Conservation (phyloP, 2,113 vertebrate species). For the Candoia aspera region DNA sequence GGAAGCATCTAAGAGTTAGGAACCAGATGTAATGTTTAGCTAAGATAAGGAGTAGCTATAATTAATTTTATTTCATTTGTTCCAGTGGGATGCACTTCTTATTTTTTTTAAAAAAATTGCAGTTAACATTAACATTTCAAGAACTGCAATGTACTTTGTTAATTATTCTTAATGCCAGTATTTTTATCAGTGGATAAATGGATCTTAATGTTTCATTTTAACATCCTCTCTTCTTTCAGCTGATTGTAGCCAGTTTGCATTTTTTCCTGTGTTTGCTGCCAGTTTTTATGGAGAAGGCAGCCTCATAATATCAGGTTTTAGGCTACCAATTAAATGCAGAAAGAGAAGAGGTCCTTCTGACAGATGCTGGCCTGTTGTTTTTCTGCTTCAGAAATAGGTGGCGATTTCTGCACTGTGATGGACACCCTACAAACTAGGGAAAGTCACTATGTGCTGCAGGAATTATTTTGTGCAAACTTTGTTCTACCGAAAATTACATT, state of each 20-base stretch:
- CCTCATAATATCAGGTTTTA: conserved; percentile 46
- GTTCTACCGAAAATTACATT: conserved; percentile 49
- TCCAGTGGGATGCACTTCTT: background rate
- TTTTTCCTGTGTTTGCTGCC: conserved; percentile 46
- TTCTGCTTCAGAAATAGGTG: conserved; percentile 67
- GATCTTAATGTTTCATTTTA: conserved; percentile 41
- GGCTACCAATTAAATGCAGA: conserved; percentile 60
- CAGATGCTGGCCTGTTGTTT: conserved; percentile 56
- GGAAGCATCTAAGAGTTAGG: background rate
- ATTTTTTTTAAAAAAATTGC: background rate
- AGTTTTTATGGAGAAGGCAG: conserved; percentile 48
- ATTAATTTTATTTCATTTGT: background rate
- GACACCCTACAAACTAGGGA: conserved; percentile 71
- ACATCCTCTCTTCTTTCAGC: conserved; percentile 44
- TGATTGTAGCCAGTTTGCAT: conserved; percentile 47
- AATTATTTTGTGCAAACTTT: conserved; percentile 64
- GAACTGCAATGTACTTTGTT: background rate
- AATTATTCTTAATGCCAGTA: background rate
- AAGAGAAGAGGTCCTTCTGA: conserved; percentile 60
- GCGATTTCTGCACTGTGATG: conserved; percentile 70
- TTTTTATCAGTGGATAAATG: conserved; percentile 53
- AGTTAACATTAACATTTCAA: background rate
- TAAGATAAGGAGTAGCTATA: background rate
- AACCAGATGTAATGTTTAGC: background rate
- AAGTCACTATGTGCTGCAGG: conserved; percentile 69